Percentiles rank a stretch among this genome's conserved stretches.
phyloP scores from a whole-genome alignment of 30 jellyfish, hydroid and myxozoan genomes.

The Aurelia coerulea region DNA sequence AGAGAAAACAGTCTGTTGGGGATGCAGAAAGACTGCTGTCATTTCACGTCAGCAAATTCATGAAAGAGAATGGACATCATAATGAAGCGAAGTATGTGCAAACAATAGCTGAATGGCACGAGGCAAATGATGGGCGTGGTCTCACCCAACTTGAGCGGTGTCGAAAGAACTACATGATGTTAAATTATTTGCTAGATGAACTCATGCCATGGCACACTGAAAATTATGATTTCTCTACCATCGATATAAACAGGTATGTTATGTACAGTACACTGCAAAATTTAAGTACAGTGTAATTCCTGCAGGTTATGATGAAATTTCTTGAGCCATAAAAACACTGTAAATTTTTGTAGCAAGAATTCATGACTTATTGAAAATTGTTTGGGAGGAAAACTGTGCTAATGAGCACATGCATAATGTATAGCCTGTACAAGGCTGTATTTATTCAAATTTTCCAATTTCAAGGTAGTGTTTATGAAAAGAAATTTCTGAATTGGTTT shows the following conservation, averaged over 20 bases:
- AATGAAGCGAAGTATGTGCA: slow-evolving; percentile 11
- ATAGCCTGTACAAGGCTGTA: too few species aligned
- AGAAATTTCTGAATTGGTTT: too few species aligned
- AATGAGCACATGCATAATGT: too few species aligned
- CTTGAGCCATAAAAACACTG: too few species aligned
- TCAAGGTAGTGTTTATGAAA: too few species aligned
- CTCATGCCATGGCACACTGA: slow-evolving; percentile 27
- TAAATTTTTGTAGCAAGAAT: too few species aligned
- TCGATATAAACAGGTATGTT: slow-evolving; percentile 18
- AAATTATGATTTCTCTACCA: slow-evolving; percentile 26
- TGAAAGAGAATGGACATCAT: slow-evolving; percentile 16
- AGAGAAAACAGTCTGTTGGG: slow-evolving; percentile 22
- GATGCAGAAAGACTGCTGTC: slow-evolving; percentile 33
- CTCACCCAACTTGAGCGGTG: slow-evolving; percentile 32
- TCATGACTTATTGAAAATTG: too few species aligned
- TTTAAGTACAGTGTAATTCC: too few species aligned
- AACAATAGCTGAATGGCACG: slow-evolving; percentile 9
- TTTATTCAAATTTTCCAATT: too few species aligned
- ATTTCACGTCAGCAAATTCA: slow-evolving; percentile 28
- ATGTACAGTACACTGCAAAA: background rate
- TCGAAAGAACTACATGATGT: slow-evolving; percentile 16
- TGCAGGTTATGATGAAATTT: too few species aligned
- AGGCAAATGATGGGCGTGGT: slow-evolving; percentile 12
- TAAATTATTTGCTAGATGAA: slow-evolving; percentile 3
- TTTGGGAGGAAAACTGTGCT: too few species aligned